Percentiles rank a stretch among this genome's conserved stretches.
Conservation (phyloP, 2,888 invertebrate species). For the Drosophila kuntzei region DNA sequence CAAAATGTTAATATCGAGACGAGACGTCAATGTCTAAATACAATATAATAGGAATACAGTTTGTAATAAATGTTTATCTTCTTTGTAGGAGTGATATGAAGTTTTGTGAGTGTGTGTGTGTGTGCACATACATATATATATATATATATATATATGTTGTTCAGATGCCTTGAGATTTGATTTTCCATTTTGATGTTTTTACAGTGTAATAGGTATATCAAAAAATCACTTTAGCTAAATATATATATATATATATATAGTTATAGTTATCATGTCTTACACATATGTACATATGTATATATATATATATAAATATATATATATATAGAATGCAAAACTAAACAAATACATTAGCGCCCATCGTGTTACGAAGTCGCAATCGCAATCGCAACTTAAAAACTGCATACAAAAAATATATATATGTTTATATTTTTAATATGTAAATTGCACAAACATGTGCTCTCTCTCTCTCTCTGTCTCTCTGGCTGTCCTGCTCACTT, state of each 20-base stretch:
- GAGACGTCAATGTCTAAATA: constrained; percentile 56
- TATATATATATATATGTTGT: constrained; percentile 16
- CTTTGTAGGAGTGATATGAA: constrained; percentile 74
- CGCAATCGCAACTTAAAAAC: constrained; percentile 62
- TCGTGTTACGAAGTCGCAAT: constrained; percentile 56
- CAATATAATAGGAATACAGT: constrained; percentile 76
- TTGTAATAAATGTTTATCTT: constrained; percentile 51
- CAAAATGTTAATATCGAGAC: constrained; percentile 54
- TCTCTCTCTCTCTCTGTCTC: background rate
- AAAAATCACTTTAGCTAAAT: constrained; percentile 36
- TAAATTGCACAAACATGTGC: constrained; percentile 60
- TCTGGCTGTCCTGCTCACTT: constrained; percentile 61
- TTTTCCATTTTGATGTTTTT: constrained; percentile 25
- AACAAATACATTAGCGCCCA: constrained; percentile 65
- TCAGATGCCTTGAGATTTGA: constrained; percentile 51
- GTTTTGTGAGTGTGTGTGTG: constrained; percentile 20
- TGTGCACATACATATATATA: background rate
- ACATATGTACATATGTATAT: constrained; percentile 31
- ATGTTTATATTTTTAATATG: constrained; percentile 29
- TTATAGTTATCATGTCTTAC: constrained; percentile 35
- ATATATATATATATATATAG: constrained; percentile 21
- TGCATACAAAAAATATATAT: constrained; percentile 71
- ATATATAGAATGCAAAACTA: constrained; percentile 54
- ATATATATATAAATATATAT: constrained; percentile 28
- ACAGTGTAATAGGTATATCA: constrained; percentile 24